These are phyloP conservation scores for Cynaeus angustus DNA, from an alignment of 2,888 invertebrate genomes.

Conservation along the genomic window DNA sequence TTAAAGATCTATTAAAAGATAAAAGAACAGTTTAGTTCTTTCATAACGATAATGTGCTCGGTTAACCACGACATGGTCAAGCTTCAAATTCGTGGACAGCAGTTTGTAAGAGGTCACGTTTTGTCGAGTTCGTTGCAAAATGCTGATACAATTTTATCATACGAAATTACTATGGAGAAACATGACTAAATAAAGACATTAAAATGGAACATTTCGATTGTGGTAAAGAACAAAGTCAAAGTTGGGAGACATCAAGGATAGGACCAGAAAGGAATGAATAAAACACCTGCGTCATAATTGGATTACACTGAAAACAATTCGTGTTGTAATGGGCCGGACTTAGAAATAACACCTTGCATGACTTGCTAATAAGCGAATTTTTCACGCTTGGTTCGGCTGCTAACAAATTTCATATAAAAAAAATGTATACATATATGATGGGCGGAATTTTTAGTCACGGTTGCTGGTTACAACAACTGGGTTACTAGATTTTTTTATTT, in stretches of 20 bases:
- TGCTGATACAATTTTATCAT: constrained; percentile 34
- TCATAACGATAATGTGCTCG: constrained; percentile 41
- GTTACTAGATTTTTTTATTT: too few relatives aligned
- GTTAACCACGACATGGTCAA: constrained; percentile 33
- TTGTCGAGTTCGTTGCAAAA: constrained; percentile 45
- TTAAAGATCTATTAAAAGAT: constrained; percentile 23
- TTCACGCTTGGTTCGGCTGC: too few relatives aligned
- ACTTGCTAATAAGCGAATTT: neutral
- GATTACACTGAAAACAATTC: constrained; percentile 15
- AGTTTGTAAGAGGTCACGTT: constrained; percentile 48
- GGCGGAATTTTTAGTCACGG: too few relatives aligned
- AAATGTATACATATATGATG: too few relatives aligned
- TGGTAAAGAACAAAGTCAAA: neutral
- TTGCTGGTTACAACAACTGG: too few relatives aligned
- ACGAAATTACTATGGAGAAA: constrained; percentile 20
- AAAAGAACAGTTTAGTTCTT: constrained; percentile 26
- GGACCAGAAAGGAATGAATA: constrained; percentile 1
- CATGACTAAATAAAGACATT: constrained; percentile 25
- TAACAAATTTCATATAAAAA: too few relatives aligned
- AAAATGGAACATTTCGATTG: neutral
- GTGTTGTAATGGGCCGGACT: constrained; percentile 7
- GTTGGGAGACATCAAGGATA: constrained; percentile 8
- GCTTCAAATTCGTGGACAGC: constrained; percentile 45
- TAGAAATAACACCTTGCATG: constrained; percentile 8
- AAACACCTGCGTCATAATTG: constrained; percentile 18